Conservation (phyloP, 2,888 invertebrate genomes). For the Callinectes sapidus region DNA sequence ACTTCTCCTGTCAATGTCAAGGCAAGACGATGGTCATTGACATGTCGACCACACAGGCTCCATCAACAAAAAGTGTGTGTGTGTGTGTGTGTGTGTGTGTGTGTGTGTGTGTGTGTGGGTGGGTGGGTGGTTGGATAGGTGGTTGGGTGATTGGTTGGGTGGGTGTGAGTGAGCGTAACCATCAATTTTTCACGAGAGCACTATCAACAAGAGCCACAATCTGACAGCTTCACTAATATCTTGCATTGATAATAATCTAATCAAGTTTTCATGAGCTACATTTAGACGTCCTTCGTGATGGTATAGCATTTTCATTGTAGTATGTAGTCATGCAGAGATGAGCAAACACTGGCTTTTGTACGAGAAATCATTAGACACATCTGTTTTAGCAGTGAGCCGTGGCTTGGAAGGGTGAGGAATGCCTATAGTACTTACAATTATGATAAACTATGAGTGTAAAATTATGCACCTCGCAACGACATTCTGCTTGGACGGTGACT, state of each 20-base stretch:
- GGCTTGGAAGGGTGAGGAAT: background rate
- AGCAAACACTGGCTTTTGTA: background rate
- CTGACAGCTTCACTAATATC: background rate
- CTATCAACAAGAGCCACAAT: background rate
- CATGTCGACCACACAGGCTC: background rate
- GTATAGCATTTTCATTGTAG: background rate
- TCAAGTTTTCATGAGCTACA: background rate
- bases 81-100: background rate
- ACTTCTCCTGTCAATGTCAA: slow-evolving; percentile 53
- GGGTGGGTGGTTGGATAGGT: background rate
- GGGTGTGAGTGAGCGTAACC: background rate
- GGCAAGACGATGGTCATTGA: background rate
- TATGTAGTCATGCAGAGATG: background rate
- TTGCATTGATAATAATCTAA: background rate
- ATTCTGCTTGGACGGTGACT: background rate
- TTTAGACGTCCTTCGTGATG: background rate
- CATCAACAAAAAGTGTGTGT: background rate
- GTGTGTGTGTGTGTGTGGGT: background rate
- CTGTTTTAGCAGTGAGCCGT: background rate
- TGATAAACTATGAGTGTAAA: background rate
- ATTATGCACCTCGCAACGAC: background rate
- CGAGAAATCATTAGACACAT: background rate
- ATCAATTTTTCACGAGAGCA: background rate
- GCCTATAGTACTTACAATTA: background rate
- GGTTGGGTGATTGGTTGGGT: background rate